These are phyloP conservation scores for Anarrhichthys ocellatus DNA, from an alignment of 2,113 vertebrate species.

Conservation along the genomic window DNA sequence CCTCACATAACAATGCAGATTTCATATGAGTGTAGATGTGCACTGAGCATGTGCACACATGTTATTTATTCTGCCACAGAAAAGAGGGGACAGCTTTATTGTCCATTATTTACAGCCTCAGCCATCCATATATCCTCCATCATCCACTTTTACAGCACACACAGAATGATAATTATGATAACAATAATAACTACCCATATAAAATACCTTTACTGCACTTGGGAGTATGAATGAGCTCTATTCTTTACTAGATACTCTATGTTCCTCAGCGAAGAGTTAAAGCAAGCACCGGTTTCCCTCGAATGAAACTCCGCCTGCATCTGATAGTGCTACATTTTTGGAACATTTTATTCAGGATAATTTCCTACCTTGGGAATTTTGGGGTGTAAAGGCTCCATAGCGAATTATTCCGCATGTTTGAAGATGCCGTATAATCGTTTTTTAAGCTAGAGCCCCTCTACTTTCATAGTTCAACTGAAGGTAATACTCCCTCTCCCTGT, in stretches of 20 bases:
- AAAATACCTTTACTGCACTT: conserved; percentile 68
- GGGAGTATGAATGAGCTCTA: conserved; percentile 57
- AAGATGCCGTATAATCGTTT: conserved; percentile 69
- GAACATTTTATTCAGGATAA: conserved; percentile 68
- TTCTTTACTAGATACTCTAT: conserved; percentile 47
- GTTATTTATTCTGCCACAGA: conserved; percentile 71
- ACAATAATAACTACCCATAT: conserved; percentile 78
- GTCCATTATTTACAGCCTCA: conserved; percentile 71
- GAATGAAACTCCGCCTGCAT: conserved; percentile 62
- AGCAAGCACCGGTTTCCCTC: conserved; percentile 49
- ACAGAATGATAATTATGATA: conserved; percentile 73
- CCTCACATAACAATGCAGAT: conserved; percentile 51
- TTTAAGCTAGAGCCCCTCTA: conserved; percentile 37
- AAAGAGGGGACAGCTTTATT: conserved; percentile 71
- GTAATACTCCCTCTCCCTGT: conserved; percentile 56
- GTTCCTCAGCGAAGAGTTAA: conserved; percentile 51
- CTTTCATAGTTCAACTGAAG: conserved; percentile 65
- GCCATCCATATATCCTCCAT: conserved; percentile 65
- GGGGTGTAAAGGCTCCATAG: conserved; percentile 63
- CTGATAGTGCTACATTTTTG: conserved; percentile 66
- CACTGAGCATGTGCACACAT: conserved; percentile 39
- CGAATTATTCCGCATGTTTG: conserved; percentile 67
- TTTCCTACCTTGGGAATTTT: conserved; percentile 70
- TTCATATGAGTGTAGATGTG: conserved; percentile 32
- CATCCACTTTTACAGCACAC: conserved; percentile 68